phyloP scores from a whole-genome alignment of 2,113 vertebrate genomes.

The Dasyprocta punctata region DNA sequence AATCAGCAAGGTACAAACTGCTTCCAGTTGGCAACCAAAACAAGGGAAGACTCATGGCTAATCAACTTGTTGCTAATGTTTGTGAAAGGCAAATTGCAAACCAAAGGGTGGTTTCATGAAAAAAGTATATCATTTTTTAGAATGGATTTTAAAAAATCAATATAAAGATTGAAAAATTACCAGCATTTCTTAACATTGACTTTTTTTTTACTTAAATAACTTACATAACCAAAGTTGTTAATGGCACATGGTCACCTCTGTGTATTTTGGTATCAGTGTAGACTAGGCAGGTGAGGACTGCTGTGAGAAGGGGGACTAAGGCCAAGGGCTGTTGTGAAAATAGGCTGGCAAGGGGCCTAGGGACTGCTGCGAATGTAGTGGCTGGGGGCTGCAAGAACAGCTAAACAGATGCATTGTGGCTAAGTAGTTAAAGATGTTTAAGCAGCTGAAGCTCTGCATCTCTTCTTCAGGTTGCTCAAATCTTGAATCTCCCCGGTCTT shows the following conservation, averaged over 20 bases:
- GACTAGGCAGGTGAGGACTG: neutral
- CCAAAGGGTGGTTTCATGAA: neutral
- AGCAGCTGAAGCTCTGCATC: neutral
- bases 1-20: neutral
- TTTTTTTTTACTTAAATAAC: neutral
- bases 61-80: neutral
- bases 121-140: neutral
- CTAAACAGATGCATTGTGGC: neutral
- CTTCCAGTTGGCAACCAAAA: neutral
- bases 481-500: neutral
- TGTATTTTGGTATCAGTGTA: neutral
- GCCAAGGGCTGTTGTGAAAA: neutral
- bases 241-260: neutral
- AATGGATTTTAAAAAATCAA: neutral
- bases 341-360: neutral
- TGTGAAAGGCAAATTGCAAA: conserved; percentile 37
- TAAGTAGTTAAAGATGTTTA: neutral
- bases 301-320: neutral
- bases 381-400: neutral
- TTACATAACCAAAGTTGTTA: neutral
- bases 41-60: neutral
- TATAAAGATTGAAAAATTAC: conserved; percentile 1
- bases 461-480: neutral
- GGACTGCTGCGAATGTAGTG: neutral
- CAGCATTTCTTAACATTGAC: neutral